phyloP scores from a whole-genome alignment of 2,113 vertebrate species.

The Cyanoramphus novaezelandiae region DNA sequence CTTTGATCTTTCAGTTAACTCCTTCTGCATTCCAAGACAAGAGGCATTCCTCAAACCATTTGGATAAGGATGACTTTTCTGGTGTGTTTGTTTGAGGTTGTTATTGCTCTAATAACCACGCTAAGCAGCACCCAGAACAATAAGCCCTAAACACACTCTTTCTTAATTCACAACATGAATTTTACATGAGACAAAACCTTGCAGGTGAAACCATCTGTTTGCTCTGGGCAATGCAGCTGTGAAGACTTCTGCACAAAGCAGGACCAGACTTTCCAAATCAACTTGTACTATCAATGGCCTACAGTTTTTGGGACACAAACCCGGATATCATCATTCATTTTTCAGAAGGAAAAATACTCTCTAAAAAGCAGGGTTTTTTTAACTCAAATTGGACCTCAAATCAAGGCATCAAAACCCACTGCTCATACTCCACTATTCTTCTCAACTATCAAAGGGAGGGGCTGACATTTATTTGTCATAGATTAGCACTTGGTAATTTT shows the following conservation, averaged over 20 bases:
- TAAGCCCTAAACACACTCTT: background rate
- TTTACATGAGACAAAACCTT: background rate
- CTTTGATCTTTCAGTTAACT: constrained; percentile 40
- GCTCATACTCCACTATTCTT: background rate
- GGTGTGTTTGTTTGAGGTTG: background rate
- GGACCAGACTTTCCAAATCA: background rate
- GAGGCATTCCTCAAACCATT: background rate
- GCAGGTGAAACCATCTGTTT: constrained; percentile 8
- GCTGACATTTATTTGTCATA: background rate
- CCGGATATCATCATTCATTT: background rate
- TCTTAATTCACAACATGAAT: background rate
- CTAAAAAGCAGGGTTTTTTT: background rate
- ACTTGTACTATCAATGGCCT: background rate
- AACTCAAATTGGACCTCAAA: background rate
- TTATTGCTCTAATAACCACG: background rate
- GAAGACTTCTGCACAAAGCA: background rate
- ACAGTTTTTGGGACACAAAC: background rate
- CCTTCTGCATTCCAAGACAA: background rate
- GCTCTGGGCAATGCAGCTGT: constrained; percentile 23
- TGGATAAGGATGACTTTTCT: background rate
- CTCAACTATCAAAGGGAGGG: background rate
- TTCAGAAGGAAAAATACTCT: background rate
- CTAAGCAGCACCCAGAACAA: background rate
- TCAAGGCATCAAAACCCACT: background rate
- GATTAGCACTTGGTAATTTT: background rate